Base-by-base conservation (phyloP, 2,797 vertebrate species). In the Setipinna tenuifilis region DNA sequence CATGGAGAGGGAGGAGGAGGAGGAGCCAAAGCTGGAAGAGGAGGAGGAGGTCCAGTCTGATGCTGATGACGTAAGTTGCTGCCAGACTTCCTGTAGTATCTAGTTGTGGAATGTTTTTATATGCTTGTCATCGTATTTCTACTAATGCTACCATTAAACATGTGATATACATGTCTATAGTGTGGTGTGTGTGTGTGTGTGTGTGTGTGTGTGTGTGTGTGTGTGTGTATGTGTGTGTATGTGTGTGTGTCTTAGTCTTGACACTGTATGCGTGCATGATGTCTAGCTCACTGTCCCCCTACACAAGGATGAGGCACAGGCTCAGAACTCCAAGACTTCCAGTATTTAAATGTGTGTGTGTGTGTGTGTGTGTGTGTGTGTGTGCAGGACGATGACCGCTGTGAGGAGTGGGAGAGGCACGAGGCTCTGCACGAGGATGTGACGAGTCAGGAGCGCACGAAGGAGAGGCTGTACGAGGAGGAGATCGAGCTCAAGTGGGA, bases 401-500 rank as follows among this genome's bases (percentile, higher is more conserved):
- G 98, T 82, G 98, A 99, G 93, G 98, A 99, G 89, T 99, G 98
- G 98, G 97, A 99, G 90, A 94, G 98, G 0, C 98, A 99, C 0
- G 97, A 98, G 89, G 97, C 98, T 0, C 92, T 99, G 89, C 96
- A 98, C 0, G 98, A 99, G 2, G 98, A 99, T 0, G 96, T 99
- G 82, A 97, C 98, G 0, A 91, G 95, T 89, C 98, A 99, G 94
- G 97, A 98, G 44, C 96, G 98, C 7, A 89, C 48, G 58, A 94
- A 97, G 61, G 98, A 99, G 91, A 93, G 96, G 48, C 95, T 99
- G 82, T 99, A 89, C 50, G 98, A 99, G 87, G 98, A 99, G 90
- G 95, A 98, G 93, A 98, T 99, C 0, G 98, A 99, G 93, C 91
- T 99, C 54, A 98, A 99, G 92, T 99, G 98, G 98, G 98, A 99